phyloP scores from a whole-genome alignment of 30 jellyfish, hydroid and myxozoan genomes.

The Sanderia malayensis region DNA sequence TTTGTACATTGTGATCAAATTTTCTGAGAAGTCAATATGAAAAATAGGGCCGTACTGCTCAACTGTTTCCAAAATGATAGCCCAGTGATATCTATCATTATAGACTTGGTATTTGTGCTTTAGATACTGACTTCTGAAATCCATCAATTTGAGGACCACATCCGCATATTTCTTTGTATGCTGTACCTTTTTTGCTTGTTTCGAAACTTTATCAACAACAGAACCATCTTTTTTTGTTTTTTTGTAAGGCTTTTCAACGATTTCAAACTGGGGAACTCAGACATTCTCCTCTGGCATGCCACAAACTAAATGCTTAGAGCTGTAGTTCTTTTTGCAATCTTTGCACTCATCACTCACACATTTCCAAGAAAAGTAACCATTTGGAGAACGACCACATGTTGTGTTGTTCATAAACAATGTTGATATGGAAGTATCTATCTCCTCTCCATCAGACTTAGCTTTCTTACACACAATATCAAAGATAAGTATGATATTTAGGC shows the following conservation, averaged over 20 bases:
- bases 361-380: neutral
- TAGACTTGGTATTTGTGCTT: neutral
- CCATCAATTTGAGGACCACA: neutral
- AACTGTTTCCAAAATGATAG: neutral
- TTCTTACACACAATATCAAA: neutral
- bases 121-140: neutral
- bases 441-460: neutral
- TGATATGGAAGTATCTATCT: neutral
- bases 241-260: neutral
- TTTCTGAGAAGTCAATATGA: constrained; percentile 13
- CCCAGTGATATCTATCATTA: neutral
- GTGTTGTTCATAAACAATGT: neutral
- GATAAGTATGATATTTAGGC: neutral
- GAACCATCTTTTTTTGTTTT: neutral
- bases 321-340: neutral
- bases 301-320: neutral
- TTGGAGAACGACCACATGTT: neutral
- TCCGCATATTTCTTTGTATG: neutral
- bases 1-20: neutral
- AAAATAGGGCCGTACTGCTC: neutral
- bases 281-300: neutral
- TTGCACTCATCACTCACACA: neutral
- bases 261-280: neutral
- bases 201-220: neutral
- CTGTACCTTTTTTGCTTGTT: neutral